Conservation (phyloP, 2,797 vertebrate species). For the Pseudopleuronectes americanus region DNA sequence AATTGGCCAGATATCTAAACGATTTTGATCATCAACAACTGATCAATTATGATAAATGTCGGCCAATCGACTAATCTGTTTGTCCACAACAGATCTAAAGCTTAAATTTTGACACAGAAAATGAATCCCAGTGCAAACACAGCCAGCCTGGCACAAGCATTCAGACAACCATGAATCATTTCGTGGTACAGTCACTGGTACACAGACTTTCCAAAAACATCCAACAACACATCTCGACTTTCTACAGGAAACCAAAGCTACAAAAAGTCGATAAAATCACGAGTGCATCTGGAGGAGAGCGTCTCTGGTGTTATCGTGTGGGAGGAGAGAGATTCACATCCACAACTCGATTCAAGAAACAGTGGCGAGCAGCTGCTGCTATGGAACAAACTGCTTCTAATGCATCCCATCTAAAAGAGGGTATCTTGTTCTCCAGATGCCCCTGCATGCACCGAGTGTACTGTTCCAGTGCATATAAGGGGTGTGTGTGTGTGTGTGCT, state of each 20-base stretch:
- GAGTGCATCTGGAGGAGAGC: constrained; percentile 21
- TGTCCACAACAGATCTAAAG: too few relatives aligned
- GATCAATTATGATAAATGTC: too few relatives aligned
- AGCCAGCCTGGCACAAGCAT: too few relatives aligned
- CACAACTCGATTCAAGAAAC: background rate
- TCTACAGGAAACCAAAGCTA: background rate
- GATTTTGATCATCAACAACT: too few relatives aligned
- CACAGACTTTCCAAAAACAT: background rate
- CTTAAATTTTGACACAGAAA: too few relatives aligned
- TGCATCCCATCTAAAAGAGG: background rate
- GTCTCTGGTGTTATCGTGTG: background rate
- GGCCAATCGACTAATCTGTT: too few relatives aligned
- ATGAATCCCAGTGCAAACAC: too few relatives aligned
- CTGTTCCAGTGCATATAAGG: background rate
- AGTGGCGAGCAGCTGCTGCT: constrained; percentile 1
- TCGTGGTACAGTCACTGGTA: too few relatives aligned
- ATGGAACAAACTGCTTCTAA: background rate
- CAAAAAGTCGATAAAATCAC: background rate
- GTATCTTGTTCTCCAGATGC: background rate
- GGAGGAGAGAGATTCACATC: constrained; percentile 21
- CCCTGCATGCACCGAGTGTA: background rate
- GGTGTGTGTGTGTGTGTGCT: too few relatives aligned
- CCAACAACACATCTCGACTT: background rate
- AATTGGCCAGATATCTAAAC: too few relatives aligned
- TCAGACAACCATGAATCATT: too few relatives aligned